Percentiles rank a stretch among this genome's conserved stretches.
These are phyloP conservation scores for Xanthia icteritia DNA, from an alignment of 2,888 invertebrate genomes.

Conservation along the genomic window DNA sequence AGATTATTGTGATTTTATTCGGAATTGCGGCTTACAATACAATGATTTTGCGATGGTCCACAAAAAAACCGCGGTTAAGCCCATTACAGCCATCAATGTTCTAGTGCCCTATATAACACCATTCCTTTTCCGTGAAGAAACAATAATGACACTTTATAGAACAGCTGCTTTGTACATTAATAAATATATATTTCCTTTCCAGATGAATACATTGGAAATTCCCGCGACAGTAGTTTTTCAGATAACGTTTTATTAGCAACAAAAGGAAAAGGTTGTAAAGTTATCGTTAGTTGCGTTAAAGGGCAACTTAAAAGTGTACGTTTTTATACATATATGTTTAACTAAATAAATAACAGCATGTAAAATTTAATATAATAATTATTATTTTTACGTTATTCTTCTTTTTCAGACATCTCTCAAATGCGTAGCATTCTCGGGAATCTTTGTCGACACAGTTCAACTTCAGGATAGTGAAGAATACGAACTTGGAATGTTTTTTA, in stretches of 20 bases:
- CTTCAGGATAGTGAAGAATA: constrained; percentile 67
- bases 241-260: constrained; percentile 54
- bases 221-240: constrained; percentile 71
- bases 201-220: constrained; percentile 77
- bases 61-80: neutral
- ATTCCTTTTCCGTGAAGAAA: neutral
- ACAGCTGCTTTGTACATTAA: neutral
- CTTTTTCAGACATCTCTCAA: constrained; percentile 31
- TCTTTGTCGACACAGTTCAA: constrained; percentile 67
- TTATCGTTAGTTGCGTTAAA: constrained; percentile 73
- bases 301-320: constrained; percentile 76
- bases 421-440: constrained; percentile 65
- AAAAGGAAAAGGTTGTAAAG: constrained; percentile 68
- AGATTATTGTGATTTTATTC: neutral
- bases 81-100: neutral
- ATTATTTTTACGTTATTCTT: neutral
- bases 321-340: neutral
- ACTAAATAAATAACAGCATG: neutral
- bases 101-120: neutral
- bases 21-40: neutral
- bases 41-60: neutral
- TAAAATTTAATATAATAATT: neutral
- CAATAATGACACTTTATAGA: neutral
- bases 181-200: constrained; percentile 46
- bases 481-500: constrained; percentile 66